Evolutionary conservation across 2,113 vertebrate species (phyloP), one percentile per base, ranked within the genome.

Genomic region (Crotalus helleri): DNA sequence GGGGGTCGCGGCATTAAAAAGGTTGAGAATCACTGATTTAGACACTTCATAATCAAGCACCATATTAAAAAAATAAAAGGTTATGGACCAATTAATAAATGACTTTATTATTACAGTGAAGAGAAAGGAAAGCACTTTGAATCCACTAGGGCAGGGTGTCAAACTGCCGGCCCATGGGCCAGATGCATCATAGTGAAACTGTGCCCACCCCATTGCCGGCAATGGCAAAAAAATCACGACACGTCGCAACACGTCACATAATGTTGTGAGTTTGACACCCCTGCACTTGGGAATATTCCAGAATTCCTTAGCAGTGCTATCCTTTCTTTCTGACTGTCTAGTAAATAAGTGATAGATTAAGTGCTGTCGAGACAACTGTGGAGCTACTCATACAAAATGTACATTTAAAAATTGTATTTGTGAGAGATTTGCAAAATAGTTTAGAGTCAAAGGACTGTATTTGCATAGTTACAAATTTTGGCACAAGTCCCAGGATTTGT

Each of bases 271-370:
- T 51, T 51, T 51, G 49, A 51, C 8, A 51, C 49, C 49, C 49
- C 49, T 51, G 49, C 49, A 51, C 49, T 51, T 51, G 49, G 49
- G 87, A 53, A 55, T 88, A 88, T 57, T 88, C 87, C 17, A 57
- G 87, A 88, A 88, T 55, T 88, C 29, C n/a, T 33, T 88, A 21
- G 33, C 9, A 88, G n/a, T 23, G 29, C 87, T 15, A 21, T 55
- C 8, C 54, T 39, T 57, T 57, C n/a, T 39, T n/a, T 54, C 33
- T 88, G 54, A 26, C 33, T 58, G 33, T 33, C 88, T 39, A 59
- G 88, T 89, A 89, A 89, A 89, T 89, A 89, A 59, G 21, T 89
- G 88, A 39, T 58, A 89, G 54, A 58, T 89, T 58, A 54, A 57
- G 19, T 57, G 54, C 87, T 88, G 51, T 19, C 7, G 9, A 55